Conservation (phyloP, 2,797 vertebrate species). For the Margarornis squamiger region DNA sequence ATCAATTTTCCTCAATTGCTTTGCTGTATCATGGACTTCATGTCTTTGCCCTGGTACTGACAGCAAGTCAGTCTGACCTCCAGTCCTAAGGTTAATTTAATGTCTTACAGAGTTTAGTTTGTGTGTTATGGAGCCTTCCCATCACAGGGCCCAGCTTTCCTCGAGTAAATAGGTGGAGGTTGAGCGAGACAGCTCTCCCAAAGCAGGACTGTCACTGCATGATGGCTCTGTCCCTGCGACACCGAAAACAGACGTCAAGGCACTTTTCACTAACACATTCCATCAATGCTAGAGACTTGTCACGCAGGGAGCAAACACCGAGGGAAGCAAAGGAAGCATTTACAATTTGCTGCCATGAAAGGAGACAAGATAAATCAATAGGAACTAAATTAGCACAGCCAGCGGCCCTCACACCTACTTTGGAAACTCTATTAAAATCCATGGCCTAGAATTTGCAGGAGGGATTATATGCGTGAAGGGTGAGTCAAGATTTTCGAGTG, state of each 20-base stretch:
- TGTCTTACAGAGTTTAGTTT: background rate
- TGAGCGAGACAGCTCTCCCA: background rate
- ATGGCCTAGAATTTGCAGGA: conserved; percentile 51
- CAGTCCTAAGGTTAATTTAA: background rate
- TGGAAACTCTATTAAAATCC: conserved; percentile 60
- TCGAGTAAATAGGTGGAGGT: background rate
- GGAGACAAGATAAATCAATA: conserved; percentile 65
- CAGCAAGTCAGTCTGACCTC: background rate
- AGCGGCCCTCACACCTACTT: conserved; percentile 51
- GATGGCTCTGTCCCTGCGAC: background rate
- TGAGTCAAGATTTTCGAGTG: conserved; percentile 49
- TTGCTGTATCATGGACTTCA: background rate
- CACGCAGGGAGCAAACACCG: conserved; percentile 18
- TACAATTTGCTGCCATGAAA: conserved; percentile 59
- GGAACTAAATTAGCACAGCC: conserved; percentile 59
- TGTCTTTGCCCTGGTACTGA: background rate
- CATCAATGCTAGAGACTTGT: conserved; percentile 49
- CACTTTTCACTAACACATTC: conserved; percentile 55
- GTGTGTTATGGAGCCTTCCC: background rate
- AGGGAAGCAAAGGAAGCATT: conserved; percentile 47
- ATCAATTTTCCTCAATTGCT: background rate
- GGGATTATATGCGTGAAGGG: conserved; percentile 29
- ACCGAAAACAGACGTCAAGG: conserved; percentile 19
- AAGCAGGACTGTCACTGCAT: background rate
- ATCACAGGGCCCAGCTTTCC: background rate